Evolutionary conservation across 2,888 invertebrate species (phyloP).

Genomic region (Scelioninae gen. 1): DNA sequence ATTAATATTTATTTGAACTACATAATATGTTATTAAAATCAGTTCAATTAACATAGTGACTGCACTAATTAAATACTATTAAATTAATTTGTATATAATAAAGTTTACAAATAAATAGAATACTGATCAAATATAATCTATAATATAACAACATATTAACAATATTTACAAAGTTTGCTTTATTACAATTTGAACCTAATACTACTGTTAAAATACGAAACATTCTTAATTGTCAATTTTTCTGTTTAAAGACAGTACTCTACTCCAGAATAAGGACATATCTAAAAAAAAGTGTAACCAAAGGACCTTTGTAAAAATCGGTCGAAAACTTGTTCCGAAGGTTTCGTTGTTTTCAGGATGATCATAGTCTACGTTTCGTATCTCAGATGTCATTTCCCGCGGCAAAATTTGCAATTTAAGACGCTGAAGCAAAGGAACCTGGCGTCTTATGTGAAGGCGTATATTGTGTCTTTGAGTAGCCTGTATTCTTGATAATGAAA

Average conservation of each 20-base stretch:
- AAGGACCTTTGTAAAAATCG: conserved; percentile 50
- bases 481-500: conserved; percentile 68
- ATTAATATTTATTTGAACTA: too few relatives aligned
- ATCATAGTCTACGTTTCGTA: conserved; percentile 25
- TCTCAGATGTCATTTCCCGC: conserved; percentile 75
- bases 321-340: conserved; percentile 17
- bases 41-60: too few relatives aligned
- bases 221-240: neutral
- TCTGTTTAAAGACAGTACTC: neutral
- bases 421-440: conserved; percentile 70
- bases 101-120: too few relatives aligned
- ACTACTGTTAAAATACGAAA: too few relatives aligned
- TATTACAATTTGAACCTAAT: too few relatives aligned
- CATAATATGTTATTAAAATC: too few relatives aligned
- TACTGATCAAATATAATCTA: too few relatives aligned
- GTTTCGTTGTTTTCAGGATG: conserved; percentile 36
- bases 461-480: conserved; percentile 64
- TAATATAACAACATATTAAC: too few relatives aligned
- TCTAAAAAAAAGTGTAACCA: conserved; percentile 25
- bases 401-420: conserved; percentile 80
- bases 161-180: too few relatives aligned
- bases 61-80: too few relatives aligned
- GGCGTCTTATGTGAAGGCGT: conserved; percentile 49
- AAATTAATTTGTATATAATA: too few relatives aligned
- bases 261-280: neutral